Evolutionary conservation across 64 coral and sea anemone species (phyloP).

Genomic region (Dendronephthya gigantea): DNA sequence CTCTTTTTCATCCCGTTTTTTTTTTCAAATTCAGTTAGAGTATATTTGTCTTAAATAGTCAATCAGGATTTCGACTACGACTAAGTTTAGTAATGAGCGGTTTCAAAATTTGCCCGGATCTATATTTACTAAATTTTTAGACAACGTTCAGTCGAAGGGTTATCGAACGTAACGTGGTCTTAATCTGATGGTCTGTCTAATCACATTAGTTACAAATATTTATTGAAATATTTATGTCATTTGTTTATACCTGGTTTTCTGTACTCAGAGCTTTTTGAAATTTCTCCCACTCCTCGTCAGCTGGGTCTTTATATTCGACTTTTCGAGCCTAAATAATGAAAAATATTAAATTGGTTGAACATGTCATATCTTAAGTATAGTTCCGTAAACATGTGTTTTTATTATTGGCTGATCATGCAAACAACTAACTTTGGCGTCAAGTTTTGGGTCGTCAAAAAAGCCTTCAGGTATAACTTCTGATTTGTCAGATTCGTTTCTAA

Average conservation of each 20-base stretch:
- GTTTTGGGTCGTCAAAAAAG: slow-evolving; percentile 97
- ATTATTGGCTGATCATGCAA: neutral
- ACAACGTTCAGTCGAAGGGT: too few relatives aligned
- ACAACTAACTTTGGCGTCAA: slow-evolving; percentile 78
- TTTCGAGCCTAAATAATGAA: slow-evolving; percentile 55
- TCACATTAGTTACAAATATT: too few relatives aligned
- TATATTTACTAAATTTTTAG: too few relatives aligned
- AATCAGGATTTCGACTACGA: too few relatives aligned
- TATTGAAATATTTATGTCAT: too few relatives aligned
- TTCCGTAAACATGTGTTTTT: neutral
- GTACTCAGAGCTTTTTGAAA: slow-evolving; percentile 95
- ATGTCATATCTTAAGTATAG: neutral
- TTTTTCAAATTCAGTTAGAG: too few relatives aligned
- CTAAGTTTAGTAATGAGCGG: too few relatives aligned
- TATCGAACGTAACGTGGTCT: too few relatives aligned
- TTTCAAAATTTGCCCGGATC: too few relatives aligned
- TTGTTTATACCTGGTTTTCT: slow-evolving; percentile 88
- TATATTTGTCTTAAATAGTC: too few relatives aligned
- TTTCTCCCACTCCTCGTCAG: slow-evolving; percentile 86
- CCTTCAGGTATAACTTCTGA: slow-evolving; percentile 77
- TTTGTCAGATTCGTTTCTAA: neutral
- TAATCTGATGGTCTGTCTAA: too few relatives aligned
- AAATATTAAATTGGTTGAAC: neutral
- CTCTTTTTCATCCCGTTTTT: too few relatives aligned
- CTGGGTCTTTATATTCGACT: slow-evolving; percentile 90